Percentiles rank a stretch among this genome's conserved stretches.
phyloP scores from a whole-genome alignment of 2,797 vertebrate genomes.

The Emys orbicularis region DNA sequence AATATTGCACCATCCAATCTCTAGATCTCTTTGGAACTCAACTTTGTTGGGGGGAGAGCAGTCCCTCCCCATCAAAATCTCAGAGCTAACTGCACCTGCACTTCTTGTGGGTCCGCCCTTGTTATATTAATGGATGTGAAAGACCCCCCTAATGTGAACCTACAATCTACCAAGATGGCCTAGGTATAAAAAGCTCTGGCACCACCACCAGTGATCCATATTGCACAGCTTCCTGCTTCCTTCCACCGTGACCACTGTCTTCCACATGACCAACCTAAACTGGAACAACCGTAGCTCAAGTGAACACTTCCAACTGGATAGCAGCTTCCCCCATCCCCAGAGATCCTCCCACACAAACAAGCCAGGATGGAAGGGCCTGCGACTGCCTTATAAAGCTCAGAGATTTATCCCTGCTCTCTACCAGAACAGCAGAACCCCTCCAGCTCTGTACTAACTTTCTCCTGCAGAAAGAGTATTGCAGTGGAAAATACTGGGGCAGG shows the following conservation, averaged over 20 bases:
- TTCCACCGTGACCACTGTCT: not conserved
- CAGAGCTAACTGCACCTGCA: not conserved
- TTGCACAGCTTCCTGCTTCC: not conserved
- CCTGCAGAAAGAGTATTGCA: not conserved
- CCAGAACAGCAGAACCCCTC: not conserved
- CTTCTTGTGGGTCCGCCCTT: not conserved
- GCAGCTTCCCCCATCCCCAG: not conserved
- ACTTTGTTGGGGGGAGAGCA: not conserved
- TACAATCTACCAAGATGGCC: not conserved
- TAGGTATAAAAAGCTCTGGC: not conserved
- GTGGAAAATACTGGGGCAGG: not conserved
- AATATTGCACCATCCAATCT: not conserved
- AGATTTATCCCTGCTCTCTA: not conserved
- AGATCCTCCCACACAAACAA: not conserved
- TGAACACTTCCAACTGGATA: not conserved
- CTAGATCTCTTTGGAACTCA: not conserved
- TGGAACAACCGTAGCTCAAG: not conserved
- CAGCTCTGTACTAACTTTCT: not conserved
- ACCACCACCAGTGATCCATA: not conserved
- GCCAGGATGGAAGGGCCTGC: not conserved
- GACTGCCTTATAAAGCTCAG: not conserved
- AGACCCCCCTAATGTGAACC: not conserved
- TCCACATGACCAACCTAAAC: not conserved
- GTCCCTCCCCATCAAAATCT: not conserved
- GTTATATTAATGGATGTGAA: not conserved